Evolutionary conservation across 2,113 vertebrate genomes (phyloP).

Genomic region (Dendrocopos noguchii): DNA sequence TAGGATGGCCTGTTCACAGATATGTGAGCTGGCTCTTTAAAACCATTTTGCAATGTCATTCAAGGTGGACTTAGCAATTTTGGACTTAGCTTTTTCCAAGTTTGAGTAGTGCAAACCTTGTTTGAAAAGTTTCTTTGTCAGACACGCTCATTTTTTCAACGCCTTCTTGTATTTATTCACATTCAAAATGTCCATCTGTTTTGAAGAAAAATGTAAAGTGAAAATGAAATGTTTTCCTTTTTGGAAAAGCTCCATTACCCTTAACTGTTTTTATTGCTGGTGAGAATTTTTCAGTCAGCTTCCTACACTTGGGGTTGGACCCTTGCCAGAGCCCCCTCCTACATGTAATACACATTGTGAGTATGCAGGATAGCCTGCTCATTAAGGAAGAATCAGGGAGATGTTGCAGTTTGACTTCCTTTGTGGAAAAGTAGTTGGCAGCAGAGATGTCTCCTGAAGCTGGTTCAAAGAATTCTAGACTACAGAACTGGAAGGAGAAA

Average conservation of each 20-base stretch:
- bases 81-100: background rate
- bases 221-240: conserved; percentile 45
- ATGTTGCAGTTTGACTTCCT: background rate
- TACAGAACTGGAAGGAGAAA: background rate
- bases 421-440: background rate
- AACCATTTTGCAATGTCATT: background rate
- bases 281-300: conserved; percentile 53
- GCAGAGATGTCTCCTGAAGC: background rate
- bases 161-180: conserved; percentile 11
- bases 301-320: conserved; percentile 44
- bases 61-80: background rate
- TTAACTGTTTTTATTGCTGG: conserved; percentile 41
- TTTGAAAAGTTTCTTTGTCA: background rate
- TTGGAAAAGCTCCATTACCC: conserved; percentile 60
- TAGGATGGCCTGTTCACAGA: background rate
- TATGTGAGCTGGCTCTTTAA: background rate
- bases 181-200: conserved; percentile 39
- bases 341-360: background rate
- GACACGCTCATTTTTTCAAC: conserved; percentile 21
- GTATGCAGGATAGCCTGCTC: background rate
- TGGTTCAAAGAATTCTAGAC: background rate
- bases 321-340: background rate
- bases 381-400: conserved; percentile 8
- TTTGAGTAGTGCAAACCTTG: background rate
- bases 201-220: conserved; percentile 43